These are phyloP conservation scores for Sitophilus oryzae DNA, from an alignment of 1,140 invertebrate genomes.

Conservation along the genomic window DNA sequence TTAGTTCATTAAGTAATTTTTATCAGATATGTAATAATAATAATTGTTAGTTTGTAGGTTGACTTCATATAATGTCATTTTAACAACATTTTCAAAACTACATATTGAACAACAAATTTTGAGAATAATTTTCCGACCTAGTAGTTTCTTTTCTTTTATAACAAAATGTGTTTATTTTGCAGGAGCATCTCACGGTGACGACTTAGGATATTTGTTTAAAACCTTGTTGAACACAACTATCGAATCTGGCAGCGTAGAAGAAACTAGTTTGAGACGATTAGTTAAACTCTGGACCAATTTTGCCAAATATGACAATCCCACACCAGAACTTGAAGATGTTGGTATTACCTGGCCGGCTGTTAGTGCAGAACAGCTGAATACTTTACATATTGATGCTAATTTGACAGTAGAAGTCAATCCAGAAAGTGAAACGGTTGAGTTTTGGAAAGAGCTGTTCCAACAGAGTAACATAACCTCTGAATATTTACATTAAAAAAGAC, in stretches of 20 bases:
- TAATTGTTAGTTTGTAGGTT: too few relatives aligned
- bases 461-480: constrained; percentile 5
- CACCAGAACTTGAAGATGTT: constrained; percentile 15
- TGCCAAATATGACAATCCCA: constrained; percentile 45
- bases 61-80: too few relatives aligned
- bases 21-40: too few relatives aligned
- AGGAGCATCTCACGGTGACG: constrained; percentile 57
- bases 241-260: constrained; percentile 32
- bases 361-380: constrained; percentile 37
- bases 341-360: constrained; percentile 5
- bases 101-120: too few relatives aligned
- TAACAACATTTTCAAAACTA: too few relatives aligned
- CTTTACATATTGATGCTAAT: constrained; percentile 15
- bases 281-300: constrained; percentile 48
- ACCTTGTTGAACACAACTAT: constrained; percentile 42
- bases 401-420: constrained; percentile 39
- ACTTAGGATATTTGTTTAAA: constrained; percentile 56
- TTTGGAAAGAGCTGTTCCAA: constrained; percentile 47
- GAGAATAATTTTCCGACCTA: not conserved
- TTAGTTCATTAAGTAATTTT: too few relatives aligned
- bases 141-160: constrained; percentile 39
- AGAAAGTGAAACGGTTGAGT: constrained; percentile 45
- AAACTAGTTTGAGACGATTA: constrained; percentile 20
- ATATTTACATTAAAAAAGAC: constrained; percentile 11
- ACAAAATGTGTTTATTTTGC: constrained; percentile 35